phyloP scores from a whole-genome alignment of 2,113 vertebrate genomes.

The Puma concolor region DNA sequence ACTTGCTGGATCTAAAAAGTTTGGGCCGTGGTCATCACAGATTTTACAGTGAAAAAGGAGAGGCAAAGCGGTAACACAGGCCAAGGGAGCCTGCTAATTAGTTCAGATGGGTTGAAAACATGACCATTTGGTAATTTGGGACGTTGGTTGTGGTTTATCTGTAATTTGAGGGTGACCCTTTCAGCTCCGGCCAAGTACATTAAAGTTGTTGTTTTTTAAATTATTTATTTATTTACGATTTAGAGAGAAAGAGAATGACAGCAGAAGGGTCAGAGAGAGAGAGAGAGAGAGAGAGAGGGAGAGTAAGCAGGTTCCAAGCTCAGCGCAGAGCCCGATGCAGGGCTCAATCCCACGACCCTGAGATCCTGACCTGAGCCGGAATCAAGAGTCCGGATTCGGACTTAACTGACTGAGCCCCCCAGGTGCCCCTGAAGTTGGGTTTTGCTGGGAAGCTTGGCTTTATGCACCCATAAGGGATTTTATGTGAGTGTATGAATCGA shows the following conservation, averaged over 20 bases:
- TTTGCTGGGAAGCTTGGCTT: slow-evolving; percentile 55
- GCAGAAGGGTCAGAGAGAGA: too few relatives aligned
- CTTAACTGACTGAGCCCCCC: too few relatives aligned
- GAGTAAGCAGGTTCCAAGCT: too few relatives aligned
- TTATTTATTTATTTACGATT: too few relatives aligned
- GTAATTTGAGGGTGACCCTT: background rate
- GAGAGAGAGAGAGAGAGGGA: too few relatives aligned
- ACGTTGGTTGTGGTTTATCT: background rate
- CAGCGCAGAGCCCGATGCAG: too few relatives aligned
- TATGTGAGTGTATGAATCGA: slow-evolving; percentile 44
- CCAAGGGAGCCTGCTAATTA: background rate
- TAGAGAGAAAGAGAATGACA: too few relatives aligned
- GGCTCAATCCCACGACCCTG: too few relatives aligned
- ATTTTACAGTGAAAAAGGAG: background rate
- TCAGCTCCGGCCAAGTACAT: background rate
- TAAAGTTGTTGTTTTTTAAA: too few relatives aligned
- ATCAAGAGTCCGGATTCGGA: too few relatives aligned
- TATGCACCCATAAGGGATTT: slow-evolving; percentile 76
- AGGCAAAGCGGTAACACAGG: background rate
- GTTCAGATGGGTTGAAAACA: background rate
- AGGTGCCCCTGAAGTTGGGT: slow-evolving; percentile 4
- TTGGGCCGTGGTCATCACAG: background rate
- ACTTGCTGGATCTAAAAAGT: background rate
- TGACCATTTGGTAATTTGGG: background rate
- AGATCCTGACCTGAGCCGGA: too few relatives aligned